Percentiles rank a stretch among this genome's conserved stretches.
Conservation (phyloP, 2,113 vertebrate species). For the Pelecanoides urinatrix region DNA sequence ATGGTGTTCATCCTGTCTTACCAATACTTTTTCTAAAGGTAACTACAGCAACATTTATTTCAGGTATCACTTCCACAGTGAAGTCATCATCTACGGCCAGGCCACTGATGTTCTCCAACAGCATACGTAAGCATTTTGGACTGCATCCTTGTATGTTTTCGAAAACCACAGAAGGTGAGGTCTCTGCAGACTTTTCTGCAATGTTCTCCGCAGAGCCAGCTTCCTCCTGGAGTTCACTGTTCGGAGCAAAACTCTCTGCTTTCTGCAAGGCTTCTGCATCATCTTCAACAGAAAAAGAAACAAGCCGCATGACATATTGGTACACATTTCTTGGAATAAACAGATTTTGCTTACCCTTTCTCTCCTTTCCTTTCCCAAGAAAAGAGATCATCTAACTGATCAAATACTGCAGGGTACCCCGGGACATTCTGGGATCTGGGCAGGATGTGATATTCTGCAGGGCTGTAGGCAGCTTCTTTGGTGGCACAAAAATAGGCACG, state of each 20-base stretch:
- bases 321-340: background rate
- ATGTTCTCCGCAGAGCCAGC: background rate
- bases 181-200: background rate
- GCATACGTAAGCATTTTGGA: slow-evolving; percentile 47
- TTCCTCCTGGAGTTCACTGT: background rate
- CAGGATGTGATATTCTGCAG: background rate
- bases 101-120: slow-evolving; percentile 78
- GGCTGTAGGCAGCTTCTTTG: background rate
- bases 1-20: slow-evolving; percentile 43
- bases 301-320: background rate
- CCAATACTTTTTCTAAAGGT: slow-evolving; percentile 75
- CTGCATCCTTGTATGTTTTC: slow-evolving; percentile 65
- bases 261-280: background rate
- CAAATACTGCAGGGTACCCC: background rate
- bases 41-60: slow-evolving; percentile 70
- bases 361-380: background rate
- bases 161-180: slow-evolving; percentile 66
- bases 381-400: background rate
- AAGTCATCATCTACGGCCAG: slow-evolving; percentile 44
- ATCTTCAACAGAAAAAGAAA: slow-evolving; percentile 25
- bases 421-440: background rate
- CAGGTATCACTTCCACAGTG: slow-evolving; percentile 78
- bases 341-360: background rate
- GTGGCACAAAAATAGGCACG: background rate
- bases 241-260: background rate